Percentiles rank a stretch among this genome's conserved stretches.
phyloP scores from a whole-genome alignment of 1,140 invertebrate species.

The Cydia splendana region DNA sequence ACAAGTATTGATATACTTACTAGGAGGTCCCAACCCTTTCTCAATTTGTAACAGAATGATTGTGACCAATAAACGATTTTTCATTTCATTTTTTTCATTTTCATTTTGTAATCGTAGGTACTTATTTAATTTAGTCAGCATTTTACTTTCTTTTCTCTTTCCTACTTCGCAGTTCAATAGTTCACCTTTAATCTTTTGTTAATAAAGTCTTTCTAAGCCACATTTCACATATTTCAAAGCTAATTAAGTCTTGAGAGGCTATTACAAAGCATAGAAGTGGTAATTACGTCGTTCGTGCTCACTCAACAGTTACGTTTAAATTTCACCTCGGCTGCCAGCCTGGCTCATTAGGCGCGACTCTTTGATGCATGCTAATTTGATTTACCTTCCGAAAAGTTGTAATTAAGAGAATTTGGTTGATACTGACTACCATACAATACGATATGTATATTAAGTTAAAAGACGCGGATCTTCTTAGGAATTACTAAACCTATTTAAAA shows the following conservation, averaged over 20 bases:
- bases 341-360: slow-evolving; percentile 49
- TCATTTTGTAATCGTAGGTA: background rate
- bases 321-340: slow-evolving; percentile 46
- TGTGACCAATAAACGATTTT: no score
- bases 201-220: slow-evolving; percentile 24
- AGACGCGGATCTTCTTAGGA: no score
- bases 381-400: slow-evolving; percentile 39
- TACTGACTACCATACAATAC: background rate
- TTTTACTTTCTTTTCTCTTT: no score
- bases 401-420: slow-evolving; percentile 23
- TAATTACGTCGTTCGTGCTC: slow-evolving; percentile 42
- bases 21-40: no score
- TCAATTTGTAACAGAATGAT: no score
- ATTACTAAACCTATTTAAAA: no score
- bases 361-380: slow-evolving; percentile 58
- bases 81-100: no score
- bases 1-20: no score
- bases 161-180: no score
- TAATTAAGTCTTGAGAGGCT: slow-evolving; percentile 53
- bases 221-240: slow-evolving; percentile 46
- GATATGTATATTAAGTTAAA: background rate
- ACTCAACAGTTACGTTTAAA: slow-evolving; percentile 54
- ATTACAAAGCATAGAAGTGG: slow-evolving; percentile 41
- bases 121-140: no score
- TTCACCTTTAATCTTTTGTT: background rate